Evolutionary conservation across 1,140 invertebrate genomes (phyloP).

Genomic region (Pantala flavescens): DNA sequence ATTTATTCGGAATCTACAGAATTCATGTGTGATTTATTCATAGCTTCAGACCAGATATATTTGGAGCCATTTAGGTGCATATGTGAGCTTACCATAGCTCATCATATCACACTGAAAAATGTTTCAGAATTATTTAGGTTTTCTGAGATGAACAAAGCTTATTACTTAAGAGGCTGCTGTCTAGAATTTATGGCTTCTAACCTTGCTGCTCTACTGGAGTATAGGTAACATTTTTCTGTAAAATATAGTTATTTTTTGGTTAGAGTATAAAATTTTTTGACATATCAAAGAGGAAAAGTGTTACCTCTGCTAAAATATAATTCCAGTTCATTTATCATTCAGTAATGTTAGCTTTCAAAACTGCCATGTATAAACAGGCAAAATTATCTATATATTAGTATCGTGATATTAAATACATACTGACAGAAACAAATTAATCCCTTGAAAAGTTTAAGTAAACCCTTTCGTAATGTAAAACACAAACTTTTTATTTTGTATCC

Average conservation of each 20-base stretch:
- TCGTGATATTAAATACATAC: too few species aligned
- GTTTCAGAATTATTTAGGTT: constrained; percentile 55
- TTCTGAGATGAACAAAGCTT: constrained; percentile 52
- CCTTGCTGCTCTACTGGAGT: constrained; percentile 54
- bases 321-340: too few species aligned
- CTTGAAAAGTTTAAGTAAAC: too few species aligned
- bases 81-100: constrained; percentile 50
- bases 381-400: too few species aligned
- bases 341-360: too few species aligned
- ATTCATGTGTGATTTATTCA: constrained; percentile 51
- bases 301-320: too few species aligned
- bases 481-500: too few species aligned
- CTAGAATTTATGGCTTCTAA: constrained; percentile 62
- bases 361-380: too few species aligned
- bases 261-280: too few species aligned
- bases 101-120: constrained; percentile 55
- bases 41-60: constrained; percentile 58
- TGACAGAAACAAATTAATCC: too few species aligned
- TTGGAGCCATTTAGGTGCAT: constrained; percentile 49
- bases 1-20: constrained; percentile 41
- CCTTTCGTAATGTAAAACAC: too few species aligned
- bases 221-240: constrained; percentile 30
- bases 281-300: too few species aligned
- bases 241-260: not conserved
- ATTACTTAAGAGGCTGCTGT: constrained; percentile 51